phyloP scores from a whole-genome alignment of 1,140 invertebrate species.

The Agrypnia vestita region DNA sequence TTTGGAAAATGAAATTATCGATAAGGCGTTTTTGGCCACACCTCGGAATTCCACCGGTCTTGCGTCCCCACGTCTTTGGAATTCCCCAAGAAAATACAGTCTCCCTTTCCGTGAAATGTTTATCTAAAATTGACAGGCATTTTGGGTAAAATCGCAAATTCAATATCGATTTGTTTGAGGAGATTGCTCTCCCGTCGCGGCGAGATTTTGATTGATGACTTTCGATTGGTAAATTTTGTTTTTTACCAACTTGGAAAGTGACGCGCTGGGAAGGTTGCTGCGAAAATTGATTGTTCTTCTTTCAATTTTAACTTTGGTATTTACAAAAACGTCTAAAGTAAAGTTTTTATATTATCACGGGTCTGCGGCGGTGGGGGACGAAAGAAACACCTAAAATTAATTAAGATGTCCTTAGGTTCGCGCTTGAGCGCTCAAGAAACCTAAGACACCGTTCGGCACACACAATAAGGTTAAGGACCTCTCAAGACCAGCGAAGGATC shows the following conservation, averaged over 20 bases:
- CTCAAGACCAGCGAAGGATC: too few species aligned
- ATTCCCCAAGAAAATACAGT: not conserved
- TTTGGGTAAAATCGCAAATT: slow-evolving; percentile 10
- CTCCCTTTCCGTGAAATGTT: slow-evolving; percentile 16
- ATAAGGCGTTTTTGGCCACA: not conserved
- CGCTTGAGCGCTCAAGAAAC: too few species aligned
- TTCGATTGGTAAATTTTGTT: slow-evolving; percentile 15
- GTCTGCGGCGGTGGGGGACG: too few species aligned
- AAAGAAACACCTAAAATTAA: too few species aligned
- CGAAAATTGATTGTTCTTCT: too few species aligned
- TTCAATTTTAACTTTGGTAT: too few species aligned
- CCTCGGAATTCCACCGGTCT: not conserved
- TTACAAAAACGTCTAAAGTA: too few species aligned
- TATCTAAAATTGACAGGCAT: slow-evolving; percentile 29
- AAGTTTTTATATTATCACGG: too few species aligned
- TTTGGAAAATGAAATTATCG: not conserved
- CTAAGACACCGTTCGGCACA: too few species aligned
- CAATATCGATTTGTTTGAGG: slow-evolving; percentile 37
- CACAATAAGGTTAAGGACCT: too few species aligned
- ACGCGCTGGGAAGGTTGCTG: too few species aligned
- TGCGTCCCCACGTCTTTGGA: not conserved
- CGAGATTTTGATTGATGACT: slow-evolving; percentile 37
- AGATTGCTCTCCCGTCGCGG: not conserved
- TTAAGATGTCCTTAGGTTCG: too few species aligned
- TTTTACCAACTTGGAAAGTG: not conserved